Evolutionary conservation across 1,140 invertebrate species (phyloP).

Genomic region (Meteorus sp.): DNA sequence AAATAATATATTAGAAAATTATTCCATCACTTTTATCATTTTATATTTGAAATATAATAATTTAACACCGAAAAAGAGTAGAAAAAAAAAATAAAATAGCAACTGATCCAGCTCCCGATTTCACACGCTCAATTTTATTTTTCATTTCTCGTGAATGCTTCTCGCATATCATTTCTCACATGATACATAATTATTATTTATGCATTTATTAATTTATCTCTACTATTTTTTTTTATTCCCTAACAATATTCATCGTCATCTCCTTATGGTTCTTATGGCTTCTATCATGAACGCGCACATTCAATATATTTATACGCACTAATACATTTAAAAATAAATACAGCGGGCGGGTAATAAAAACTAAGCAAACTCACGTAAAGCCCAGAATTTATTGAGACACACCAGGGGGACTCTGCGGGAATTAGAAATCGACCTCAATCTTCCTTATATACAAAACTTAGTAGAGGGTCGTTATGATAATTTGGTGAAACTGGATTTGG

Average conservation of each 20-base stretch:
- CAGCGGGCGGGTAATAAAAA: slow-evolving; percentile 41
- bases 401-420: slow-evolving; percentile 27
- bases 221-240: not conserved
- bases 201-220: not conserved
- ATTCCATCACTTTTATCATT: no score
- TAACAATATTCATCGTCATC: not conserved
- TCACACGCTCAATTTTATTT: no score
- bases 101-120: no score
- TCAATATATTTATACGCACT: not conserved
- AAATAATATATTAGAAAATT: no score
- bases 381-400: slow-evolving; percentile 42
- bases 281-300: no score
- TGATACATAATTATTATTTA: not conserved
- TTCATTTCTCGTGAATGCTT: no score
- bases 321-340: no score
- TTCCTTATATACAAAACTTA: slow-evolving; percentile 13
- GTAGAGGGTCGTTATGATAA: slow-evolving; percentile 42
- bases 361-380: slow-evolving; percentile 44
- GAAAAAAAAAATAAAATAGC: no score
- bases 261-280: no score
- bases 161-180: not conserved
- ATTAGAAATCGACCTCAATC: slow-evolving; percentile 51
- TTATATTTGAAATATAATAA: no score
- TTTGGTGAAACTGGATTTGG: slow-evolving; percentile 48
- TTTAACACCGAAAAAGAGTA: no score